Evolutionary conservation across 2,113 vertebrate species (phyloP), one percentile per base, ranked within the genome.

Genomic region (Cochlearius cochlearius): DNA sequence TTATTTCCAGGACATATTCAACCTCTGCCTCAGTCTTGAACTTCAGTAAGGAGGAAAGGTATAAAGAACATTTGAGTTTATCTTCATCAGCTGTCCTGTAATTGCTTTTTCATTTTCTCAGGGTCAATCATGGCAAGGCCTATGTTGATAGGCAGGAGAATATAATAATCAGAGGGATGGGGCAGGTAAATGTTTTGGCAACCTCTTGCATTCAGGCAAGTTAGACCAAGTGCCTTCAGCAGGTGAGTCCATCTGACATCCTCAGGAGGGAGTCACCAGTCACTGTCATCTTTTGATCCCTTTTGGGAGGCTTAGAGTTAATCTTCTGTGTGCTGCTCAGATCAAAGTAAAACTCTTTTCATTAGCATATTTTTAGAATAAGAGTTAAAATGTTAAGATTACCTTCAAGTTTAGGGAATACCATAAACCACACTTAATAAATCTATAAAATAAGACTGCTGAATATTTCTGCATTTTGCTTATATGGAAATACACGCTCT

Each of bases 391-490:
- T 90, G 74, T 80, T 80, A 83, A 94, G 82, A 92, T 74, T 73
- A 81, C 79, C 22, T 82, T 79, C 82, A 91, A 60, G 78, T 95
- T 93, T 94, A 96, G 75, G 72, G 63, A 74, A 78, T 88, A 55
- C 72, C 59, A 79, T 97, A 96, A 97, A 97, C 72, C 75, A 87
- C 13, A 72, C 14, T 95, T 92, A 69, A 96, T 88, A 90, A 92
- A 66, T 81, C 81, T 89, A 36, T 96, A 94, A 92, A 97, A 82
- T 75, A 14, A 53, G 68, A 12, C 69, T 68, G 36, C 47, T 92
- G 92, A 96, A 92, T 92, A 95, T 81, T 86, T 92, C 93, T 95
- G 56, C 72, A 38, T 88, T 90, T 66, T 86, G 68, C 72, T 88
- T 89, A 55, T 92, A 94, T 89, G 79, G 90, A 95, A 97, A 95